Base-by-base conservation (phyloP, 2,797 vertebrate genomes). In the Luscinia megarhynchos region DNA sequence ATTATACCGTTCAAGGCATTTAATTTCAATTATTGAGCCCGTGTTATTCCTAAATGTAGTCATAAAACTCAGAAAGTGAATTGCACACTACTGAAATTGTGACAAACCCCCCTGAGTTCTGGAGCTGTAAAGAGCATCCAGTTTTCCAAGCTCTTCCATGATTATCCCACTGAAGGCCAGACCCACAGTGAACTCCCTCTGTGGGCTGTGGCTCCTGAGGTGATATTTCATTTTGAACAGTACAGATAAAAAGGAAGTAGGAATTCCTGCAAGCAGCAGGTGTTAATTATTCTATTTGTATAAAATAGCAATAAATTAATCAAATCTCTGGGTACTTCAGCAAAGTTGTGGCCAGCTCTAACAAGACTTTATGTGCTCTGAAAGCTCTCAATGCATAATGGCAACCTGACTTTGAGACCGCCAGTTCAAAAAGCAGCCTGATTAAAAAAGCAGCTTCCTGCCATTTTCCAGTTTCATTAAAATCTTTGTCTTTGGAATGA, bases 401-500 rank as follows among this genome's bases (percentile, higher is more conserved):
- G 29, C n/a, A 84, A 41, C 38, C 41, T 74, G 83, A n/a, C 27
- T 55, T 83, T 26, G 46, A 84, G 82, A 61, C 14, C 58, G 54
- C 68, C 34, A 29, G 10, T 83, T 92, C 36, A 84, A 46, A 57
- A 58, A 7, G 6, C 50, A 81, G 40, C 15, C 30, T 61, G 70
- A 32, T 46, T 29, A 1, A 43, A 89, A 43, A 62, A 62, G 9
- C 10, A 58, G n/a, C 81, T 70, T 79, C 68, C 72, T 87, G 73
- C 87, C 87, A 82, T 84, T 78, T 92, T 64, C 53, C 70, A 79
- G 51, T 89, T 91, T 91, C 92, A 95, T 97, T 96, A 94, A 90
- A 95, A 84, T 81, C 78, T 91, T 53, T 59, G 90, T 91, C 93
- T 94, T 76, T 76, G 75, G 67, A 93, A 90, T 54, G 69, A 93